A percentile compares a stretch with the other conserved stretches of the same genome.
Evolutionary conservation across 2,888 invertebrate genomes (phyloP).

Genomic region (Colletes collaris): DNA sequence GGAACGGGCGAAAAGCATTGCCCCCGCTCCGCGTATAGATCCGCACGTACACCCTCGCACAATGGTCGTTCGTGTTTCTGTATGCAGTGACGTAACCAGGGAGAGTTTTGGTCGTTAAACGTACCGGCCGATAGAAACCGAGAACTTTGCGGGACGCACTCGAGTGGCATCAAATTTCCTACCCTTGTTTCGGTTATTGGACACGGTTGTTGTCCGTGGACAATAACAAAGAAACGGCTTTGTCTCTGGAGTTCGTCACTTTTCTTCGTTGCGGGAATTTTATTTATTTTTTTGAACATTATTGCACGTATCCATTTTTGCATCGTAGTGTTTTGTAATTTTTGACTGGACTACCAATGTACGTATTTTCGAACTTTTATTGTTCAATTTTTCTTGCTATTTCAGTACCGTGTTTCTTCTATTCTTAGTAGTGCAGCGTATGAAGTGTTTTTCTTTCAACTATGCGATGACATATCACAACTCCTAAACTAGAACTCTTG

Average conservation of each 20-base stretch:
- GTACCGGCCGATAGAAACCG: conserved; percentile 2
- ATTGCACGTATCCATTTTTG: not conserved
- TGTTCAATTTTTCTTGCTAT: no score
- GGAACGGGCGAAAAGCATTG: conserved; percentile 53
- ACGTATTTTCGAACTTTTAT: no score
- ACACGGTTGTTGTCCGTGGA: not conserved
- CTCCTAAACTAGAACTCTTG: no score
- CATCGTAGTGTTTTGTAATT: no score
- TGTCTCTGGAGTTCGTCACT: no score
- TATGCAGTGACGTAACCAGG: conserved; percentile 57
- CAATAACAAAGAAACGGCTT: not conserved
- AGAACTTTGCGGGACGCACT: not conserved
- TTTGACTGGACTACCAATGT: no score
- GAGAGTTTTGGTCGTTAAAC: conserved; percentile 21
- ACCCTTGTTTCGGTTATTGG: not conserved
- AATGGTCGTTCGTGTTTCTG: conserved; percentile 38
- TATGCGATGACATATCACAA: no score
- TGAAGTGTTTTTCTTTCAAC: no score
- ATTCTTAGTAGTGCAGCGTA: no score
- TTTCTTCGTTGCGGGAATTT: no score
- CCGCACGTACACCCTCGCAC: conserved; percentile 21
- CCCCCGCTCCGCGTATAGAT: conserved; percentile 33
- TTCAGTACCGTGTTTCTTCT: no score
- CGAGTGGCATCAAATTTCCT: conserved; percentile 7
- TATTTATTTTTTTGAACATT: not conserved